These are phyloP conservation scores for Panonychus citri DNA, from an alignment of 1,140 invertebrate genomes.

Conservation along the genomic window DNA sequence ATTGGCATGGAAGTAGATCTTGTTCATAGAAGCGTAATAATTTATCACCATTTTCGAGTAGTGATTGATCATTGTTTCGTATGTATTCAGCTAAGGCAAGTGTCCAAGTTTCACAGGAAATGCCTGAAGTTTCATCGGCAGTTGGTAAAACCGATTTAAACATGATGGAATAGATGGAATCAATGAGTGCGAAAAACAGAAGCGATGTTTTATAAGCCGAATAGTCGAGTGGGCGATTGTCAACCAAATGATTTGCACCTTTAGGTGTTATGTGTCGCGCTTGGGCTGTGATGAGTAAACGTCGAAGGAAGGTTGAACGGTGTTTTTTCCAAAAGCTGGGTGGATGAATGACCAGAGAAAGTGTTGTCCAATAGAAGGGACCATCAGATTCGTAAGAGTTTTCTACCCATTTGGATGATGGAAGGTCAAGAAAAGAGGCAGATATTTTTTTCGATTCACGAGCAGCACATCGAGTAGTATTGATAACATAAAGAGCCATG, in stretches of 20 bases:
- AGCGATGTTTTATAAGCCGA: conserved; percentile 57
- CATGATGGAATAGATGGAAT: conserved; percentile 45
- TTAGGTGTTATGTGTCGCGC: conserved; percentile 28
- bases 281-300: conserved; percentile 53
- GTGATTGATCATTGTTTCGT: conserved; percentile 66
- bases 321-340: conserved; percentile 38
- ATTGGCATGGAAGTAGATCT: conserved; percentile 65
- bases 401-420: conserved; percentile 37
- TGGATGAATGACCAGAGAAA: conserved; percentile 52
- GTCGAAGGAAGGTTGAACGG: conserved; percentile 43
- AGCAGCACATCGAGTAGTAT: conserved; percentile 48
- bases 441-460: conserved; percentile 44
- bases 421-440: conserved; percentile 36
- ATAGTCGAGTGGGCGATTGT: conserved; percentile 39
- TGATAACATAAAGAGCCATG: conserved; percentile 82
- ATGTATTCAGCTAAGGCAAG: conserved; percentile 70
- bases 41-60: conserved; percentile 63
- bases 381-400: conserved; percentile 67
- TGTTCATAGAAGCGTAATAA: conserved; percentile 57
- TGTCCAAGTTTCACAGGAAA: conserved; percentile 44
- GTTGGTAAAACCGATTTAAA: conserved; percentile 29
- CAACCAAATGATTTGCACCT: conserved; percentile 16
- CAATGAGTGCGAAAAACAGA: conserved; percentile 56
- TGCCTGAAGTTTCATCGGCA: conserved; percentile 28
- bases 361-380: conserved; percentile 54